Conservation (phyloP, 2,113 vertebrate genomes). For the Fulica atra region DNA sequence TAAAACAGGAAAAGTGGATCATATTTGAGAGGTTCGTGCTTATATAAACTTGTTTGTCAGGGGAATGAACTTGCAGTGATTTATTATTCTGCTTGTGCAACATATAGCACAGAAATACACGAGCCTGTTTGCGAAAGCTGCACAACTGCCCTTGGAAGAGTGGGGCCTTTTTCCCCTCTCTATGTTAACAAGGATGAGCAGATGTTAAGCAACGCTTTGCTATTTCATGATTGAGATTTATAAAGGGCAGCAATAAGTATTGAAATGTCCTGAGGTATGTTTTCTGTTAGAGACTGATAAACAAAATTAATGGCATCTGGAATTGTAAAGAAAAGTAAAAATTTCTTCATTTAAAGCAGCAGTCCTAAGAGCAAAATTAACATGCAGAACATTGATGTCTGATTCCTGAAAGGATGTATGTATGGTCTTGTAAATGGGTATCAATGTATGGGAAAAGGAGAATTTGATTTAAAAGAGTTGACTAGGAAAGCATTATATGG, state of each 20-base stretch:
- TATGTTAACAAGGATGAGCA: conserved; percentile 15
- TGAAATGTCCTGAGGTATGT: background rate
- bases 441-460: background rate
- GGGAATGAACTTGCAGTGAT: background rate
- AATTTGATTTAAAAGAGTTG: background rate
- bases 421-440: background rate
- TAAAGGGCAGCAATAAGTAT: background rate
- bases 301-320: conserved; percentile 15
- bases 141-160: background rate
- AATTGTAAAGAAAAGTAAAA: background rate
- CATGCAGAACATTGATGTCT: background rate
- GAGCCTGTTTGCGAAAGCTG: background rate
- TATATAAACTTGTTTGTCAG: background rate
- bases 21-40: background rate
- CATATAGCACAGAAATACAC: background rate
- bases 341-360: background rate
- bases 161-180: background rate
- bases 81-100: conserved; percentile 14
- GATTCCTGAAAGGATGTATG: background rate
- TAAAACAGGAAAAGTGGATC: background rate
- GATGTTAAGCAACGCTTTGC: background rate
- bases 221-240: conserved; percentile 27
- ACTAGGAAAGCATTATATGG: background rate
- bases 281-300: conserved; percentile 31
- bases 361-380: background rate